Evolutionary conservation across 2,113 vertebrate species (phyloP).

Genomic region (Boulengeromyrus knoepffleri): DNA sequence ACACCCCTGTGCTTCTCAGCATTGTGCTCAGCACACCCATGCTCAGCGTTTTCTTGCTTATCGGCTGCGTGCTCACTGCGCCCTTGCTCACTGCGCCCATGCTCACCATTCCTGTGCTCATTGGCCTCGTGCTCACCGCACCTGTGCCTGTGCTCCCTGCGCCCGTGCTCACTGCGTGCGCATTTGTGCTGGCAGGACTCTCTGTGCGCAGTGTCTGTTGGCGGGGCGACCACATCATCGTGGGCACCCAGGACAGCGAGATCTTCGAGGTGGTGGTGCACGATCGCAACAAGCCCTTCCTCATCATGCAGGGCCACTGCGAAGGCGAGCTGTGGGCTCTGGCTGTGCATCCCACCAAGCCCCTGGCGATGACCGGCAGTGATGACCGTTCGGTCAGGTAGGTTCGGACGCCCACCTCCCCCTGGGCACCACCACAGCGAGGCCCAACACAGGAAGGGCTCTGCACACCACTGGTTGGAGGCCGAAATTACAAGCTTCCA

Average conservation of each 20-base stretch:
- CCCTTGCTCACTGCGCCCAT: neutral
- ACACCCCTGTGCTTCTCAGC: too few species aligned
- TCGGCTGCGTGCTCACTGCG: too few species aligned
- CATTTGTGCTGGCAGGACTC: constrained; percentile 64
- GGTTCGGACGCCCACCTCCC: constrained; percentile 10
- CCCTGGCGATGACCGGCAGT: constrained; percentile 92
- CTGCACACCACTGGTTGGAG: too few species aligned
- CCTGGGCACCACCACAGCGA: neutral
- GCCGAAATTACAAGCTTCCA: neutral
- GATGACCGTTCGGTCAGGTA: constrained; percentile 96
- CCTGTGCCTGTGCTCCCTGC: neutral
- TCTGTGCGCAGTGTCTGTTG: constrained; percentile 97
- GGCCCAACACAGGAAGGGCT: neutral
- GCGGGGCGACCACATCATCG: constrained; percentile 93
- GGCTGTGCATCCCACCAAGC: constrained; percentile 91
- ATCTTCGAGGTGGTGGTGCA: constrained; percentile 98
- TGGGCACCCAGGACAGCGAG: constrained; percentile 96
- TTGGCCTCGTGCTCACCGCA: neutral
- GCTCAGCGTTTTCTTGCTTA: neutral
- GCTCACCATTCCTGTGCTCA: neutral
- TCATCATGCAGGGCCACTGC: constrained; percentile 98
- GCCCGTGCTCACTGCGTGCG: neutral
- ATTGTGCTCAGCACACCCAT: neutral
- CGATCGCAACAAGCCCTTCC: constrained; percentile 94
- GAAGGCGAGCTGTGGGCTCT: constrained; percentile 98